Evolutionary conservation across 2,113 vertebrate genomes (phyloP), one percentile per base, ranked within the genome.

Genomic region (Columbina picui): DNA sequence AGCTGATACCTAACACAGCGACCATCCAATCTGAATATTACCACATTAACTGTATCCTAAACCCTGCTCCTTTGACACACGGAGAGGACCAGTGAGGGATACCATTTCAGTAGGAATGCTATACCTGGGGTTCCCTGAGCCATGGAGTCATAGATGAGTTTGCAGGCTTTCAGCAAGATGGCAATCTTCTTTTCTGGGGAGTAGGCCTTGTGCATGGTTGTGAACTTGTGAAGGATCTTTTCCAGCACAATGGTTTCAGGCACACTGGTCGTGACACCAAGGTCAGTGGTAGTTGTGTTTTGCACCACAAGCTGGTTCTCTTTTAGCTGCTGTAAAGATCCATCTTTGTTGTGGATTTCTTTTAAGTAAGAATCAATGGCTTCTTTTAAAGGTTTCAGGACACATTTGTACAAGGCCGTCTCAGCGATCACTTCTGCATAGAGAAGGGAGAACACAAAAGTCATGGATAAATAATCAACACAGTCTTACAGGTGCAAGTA

Each of bases 81-180:
- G 32, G 25, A 83, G 32, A 56, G 52, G 34, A 61, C 21, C 22
- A 20, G 8, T 18, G 74, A 59, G 19, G 20, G 49, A 65, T 55
- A 74, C 7, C 30, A 43, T 41, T 90, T 39, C 39, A 71, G 36
- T 22, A 38, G 2, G 9, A 71, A 15, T 11, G 6, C 87, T 60
- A 68, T 98, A 99, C 99, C 99, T 98, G 99, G 98, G 61, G 96
- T 98, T 97, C 99, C 99, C 20, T 99, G 98, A 21, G 99, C 97
- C 99, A 99, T 99, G 84, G 98, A 99, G 81, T 99, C 99, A 9
- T 99, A 99, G 97, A 99, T 99, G 93, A 99, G 98, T 94, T 99
- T 99, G 98, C 99, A 99, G 78, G 99, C 98, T 96, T 99, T 99
- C 29, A 99, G 98, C 89, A 99, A 98, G 93, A 98, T 97, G 82